These are phyloP conservation scores for Propithecus deckenii DNA, from an alignment of 2,797 vertebrate genomes.

Conservation along the genomic window DNA sequence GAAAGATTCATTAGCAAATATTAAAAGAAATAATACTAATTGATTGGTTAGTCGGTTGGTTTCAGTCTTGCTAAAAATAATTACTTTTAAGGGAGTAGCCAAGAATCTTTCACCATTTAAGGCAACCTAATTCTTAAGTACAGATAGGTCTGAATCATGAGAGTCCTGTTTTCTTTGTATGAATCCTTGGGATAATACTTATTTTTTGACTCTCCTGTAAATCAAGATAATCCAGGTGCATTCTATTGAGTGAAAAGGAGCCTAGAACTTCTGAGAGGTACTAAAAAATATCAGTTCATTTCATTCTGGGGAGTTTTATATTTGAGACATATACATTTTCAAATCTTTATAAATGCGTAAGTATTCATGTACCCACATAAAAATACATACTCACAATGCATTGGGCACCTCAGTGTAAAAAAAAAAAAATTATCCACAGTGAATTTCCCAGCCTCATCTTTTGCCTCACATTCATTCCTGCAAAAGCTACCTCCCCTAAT, in stretches of 20 bases:
- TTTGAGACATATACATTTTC: not conserved
- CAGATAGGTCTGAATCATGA: not conserved
- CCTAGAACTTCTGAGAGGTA: not conserved
- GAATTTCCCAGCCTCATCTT: constrained; percentile 30
- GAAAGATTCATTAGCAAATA: not conserved
- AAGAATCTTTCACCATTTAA: not conserved
- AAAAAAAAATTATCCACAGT: not conserved
- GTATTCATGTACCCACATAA: not conserved
- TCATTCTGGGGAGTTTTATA: constrained; percentile 40
- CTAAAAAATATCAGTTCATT: constrained; percentile 24
- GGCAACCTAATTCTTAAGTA: not conserved
- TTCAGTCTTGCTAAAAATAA: not conserved
- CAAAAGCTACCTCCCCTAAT: constrained; percentile 34
- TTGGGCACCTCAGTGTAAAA: not conserved
- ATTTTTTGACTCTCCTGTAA: not conserved
- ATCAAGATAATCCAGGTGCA: not conserved
- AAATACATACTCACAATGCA: constrained; percentile 12
- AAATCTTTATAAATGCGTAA: not conserved
- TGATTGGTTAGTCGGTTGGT: not conserved
- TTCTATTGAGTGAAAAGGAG: not conserved
- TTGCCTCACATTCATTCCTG: constrained; percentile 40
- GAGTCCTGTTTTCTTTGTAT: not conserved
- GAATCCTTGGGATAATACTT: not conserved
- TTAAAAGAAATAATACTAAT: not conserved
- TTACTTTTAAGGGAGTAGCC: not conserved